phyloP scores from a whole-genome alignment of 2,797 vertebrate species.

The Lepus oiostolus region DNA sequence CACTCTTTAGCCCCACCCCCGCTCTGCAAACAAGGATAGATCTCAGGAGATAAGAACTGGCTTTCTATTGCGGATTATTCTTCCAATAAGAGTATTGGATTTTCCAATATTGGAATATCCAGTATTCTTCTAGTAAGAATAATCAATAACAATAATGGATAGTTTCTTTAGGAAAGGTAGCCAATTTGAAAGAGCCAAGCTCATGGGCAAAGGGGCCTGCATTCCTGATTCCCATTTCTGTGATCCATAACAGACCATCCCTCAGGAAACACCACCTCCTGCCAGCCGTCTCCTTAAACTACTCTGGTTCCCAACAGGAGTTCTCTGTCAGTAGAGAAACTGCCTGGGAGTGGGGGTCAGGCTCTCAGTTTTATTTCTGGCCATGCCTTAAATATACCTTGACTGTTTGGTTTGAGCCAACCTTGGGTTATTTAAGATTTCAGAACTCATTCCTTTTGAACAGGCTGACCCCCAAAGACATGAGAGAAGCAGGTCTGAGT shows the following conservation, averaged over 20 bases:
- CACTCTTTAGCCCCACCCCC: neutral
- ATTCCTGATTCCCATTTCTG: slow-evolving; percentile 29
- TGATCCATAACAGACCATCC: neutral
- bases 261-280: neutral
- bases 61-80: neutral
- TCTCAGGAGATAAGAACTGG: slow-evolving; percentile 19
- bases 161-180: slow-evolving; percentile 17
- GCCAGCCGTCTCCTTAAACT: slow-evolving; percentile 32
- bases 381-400: neutral
- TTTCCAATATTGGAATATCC: neutral
- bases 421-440: neutral
- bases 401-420: slow-evolving; percentile 29
- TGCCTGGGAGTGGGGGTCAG: neutral
- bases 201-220: neutral
- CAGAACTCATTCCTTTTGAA: neutral
- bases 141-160: neutral
- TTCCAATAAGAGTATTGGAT: neutral
- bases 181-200: neutral
- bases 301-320: slow-evolving; percentile 24
- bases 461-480: neutral
- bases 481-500: neutral
- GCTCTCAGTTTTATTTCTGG: neutral
- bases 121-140: too few species aligned
- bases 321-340: slow-evolving; percentile 32
- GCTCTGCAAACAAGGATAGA: neutral